These are phyloP conservation scores for Unio pictorum DNA, from an alignment of 2,888 invertebrate species.

Conservation along the genomic window DNA sequence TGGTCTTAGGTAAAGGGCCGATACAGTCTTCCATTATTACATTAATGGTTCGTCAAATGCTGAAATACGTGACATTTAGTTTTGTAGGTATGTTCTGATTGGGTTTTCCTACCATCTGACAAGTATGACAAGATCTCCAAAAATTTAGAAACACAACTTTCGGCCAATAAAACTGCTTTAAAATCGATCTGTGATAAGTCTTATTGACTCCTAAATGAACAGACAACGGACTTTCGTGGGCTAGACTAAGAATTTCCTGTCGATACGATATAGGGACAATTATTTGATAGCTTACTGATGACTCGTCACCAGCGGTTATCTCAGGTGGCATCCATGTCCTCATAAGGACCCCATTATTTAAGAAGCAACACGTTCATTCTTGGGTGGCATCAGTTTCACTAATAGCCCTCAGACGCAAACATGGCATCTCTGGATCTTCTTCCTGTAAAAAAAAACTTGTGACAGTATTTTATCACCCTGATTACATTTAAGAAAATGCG, in stretches of 20 bases:
- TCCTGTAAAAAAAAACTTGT: slow-evolving; percentile 8
- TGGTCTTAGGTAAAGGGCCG: slow-evolving; percentile 16
- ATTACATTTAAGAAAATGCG: no score
- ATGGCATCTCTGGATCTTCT: slow-evolving; percentile 6
- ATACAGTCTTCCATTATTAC: slow-evolving; percentile 12
- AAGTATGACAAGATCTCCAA: slow-evolving; percentile 14
- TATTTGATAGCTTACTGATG: slow-evolving; percentile 9
- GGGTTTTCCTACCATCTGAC: slow-evolving; percentile 17
- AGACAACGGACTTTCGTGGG: slow-evolving; percentile 8
- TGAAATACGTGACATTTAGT: slow-evolving; percentile 5
- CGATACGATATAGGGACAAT: slow-evolving; percentile 9
- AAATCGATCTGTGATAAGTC: slow-evolving; percentile 9
- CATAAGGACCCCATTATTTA: slow-evolving; percentile 9
- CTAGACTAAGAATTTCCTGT: slow-evolving; percentile 4
- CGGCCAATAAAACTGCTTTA: slow-evolving; percentile 13
- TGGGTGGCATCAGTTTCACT: neutral
- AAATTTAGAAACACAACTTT: slow-evolving; percentile 5
- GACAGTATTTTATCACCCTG: neutral
- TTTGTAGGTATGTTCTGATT: slow-evolving; percentile 10
- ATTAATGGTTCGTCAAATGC: slow-evolving; percentile 16
- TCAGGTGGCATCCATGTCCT: slow-evolving; percentile 14
- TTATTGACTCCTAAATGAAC: slow-evolving; percentile 15
- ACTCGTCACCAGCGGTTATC: slow-evolving; percentile 6
- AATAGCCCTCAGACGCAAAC: slow-evolving; percentile 3
- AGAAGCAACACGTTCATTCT: slow-evolving; percentile 6